A percentile compares a stretch with the other conserved stretches of the same genome.
These are phyloP conservation scores for Drosophila insularis DNA, from an alignment of 1,140 invertebrate genomes.

Conservation along the genomic window DNA sequence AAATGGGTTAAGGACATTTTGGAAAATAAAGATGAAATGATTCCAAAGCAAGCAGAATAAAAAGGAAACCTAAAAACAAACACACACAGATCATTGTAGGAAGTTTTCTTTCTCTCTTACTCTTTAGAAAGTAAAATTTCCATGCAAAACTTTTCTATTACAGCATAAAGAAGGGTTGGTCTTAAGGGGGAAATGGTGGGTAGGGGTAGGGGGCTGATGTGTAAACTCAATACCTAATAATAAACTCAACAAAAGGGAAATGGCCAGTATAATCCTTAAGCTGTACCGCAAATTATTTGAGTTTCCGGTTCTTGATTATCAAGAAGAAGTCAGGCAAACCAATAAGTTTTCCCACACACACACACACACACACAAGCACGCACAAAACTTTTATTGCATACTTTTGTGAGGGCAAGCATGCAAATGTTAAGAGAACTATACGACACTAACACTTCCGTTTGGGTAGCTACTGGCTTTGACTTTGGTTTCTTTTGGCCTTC, in stretches of 20 bases:
- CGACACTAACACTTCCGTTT: constrained; percentile 63
- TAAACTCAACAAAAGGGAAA: constrained; percentile 26
- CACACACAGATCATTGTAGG: background rate
- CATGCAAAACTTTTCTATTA: background rate
- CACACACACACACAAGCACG: constrained; percentile 13
- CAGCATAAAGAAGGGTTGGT: background rate
- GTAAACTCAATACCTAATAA: constrained; percentile 39
- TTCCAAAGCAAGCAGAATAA: background rate
- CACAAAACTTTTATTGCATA: constrained; percentile 50
- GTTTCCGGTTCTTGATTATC: constrained; percentile 67
- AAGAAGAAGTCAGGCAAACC: constrained; percentile 38
- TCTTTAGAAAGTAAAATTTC: background rate
- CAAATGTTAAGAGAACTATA: constrained; percentile 64
- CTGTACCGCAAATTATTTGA: constrained; percentile 65
- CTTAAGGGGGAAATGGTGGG: background rate
- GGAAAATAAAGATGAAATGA: constrained; percentile 2
- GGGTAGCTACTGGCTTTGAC: constrained; percentile 13
- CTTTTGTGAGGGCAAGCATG: constrained; percentile 43
- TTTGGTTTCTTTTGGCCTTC: background rate
- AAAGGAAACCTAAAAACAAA: background rate
- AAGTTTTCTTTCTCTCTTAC: background rate
- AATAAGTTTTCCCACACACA: constrained; percentile 50
- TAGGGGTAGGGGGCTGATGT: background rate
- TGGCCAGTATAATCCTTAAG: constrained; percentile 44
- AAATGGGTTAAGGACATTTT: constrained; percentile 44